Evolutionary conservation across 2,113 vertebrate genomes (phyloP).

Genomic region (Hassar affinis): DNA sequence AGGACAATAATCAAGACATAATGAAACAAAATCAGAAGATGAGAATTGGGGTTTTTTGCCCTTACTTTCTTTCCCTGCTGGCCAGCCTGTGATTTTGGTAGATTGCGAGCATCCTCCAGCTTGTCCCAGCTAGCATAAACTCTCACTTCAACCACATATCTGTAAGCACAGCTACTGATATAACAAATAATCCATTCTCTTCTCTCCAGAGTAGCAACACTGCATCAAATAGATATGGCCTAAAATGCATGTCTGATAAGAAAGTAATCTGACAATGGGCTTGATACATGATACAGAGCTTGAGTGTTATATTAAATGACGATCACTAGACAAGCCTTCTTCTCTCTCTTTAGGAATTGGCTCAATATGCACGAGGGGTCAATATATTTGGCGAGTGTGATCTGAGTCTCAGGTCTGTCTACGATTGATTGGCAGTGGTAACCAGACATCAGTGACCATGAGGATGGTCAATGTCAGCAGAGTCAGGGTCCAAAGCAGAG

Average conservation of each 20-base stretch:
- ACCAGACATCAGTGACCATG: constrained; percentile 43
- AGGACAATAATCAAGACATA: not conserved
- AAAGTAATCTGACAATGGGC: not conserved
- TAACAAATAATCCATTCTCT: not conserved
- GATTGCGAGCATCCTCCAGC: constrained; percentile 24
- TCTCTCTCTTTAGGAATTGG: not conserved
- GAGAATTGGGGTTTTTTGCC: not conserved
- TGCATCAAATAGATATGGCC: not conserved
- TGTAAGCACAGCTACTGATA: not conserved
- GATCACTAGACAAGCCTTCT: constrained; percentile 6
- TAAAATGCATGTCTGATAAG: not conserved
- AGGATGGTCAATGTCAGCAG: constrained; percentile 40
- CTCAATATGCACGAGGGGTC: constrained; percentile 16
- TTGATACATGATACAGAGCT: not conserved
- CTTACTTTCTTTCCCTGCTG: not conserved
- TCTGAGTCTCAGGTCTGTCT: constrained; percentile 13
- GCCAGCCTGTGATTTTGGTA: not conserved
- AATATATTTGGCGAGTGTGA: constrained; percentile 27
- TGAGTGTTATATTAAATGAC: not conserved
- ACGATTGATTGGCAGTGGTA: constrained; percentile 42
- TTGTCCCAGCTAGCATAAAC: not conserved
- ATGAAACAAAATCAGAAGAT: not conserved
- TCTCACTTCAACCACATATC: not conserved
- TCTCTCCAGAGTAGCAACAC: not conserved
- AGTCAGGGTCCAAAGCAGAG: constrained; percentile 3